These are phyloP conservation scores for Anneissia japonica DNA, from an alignment of 35 echinoderm and acorn worm genomes.

Conservation along the genomic window DNA sequence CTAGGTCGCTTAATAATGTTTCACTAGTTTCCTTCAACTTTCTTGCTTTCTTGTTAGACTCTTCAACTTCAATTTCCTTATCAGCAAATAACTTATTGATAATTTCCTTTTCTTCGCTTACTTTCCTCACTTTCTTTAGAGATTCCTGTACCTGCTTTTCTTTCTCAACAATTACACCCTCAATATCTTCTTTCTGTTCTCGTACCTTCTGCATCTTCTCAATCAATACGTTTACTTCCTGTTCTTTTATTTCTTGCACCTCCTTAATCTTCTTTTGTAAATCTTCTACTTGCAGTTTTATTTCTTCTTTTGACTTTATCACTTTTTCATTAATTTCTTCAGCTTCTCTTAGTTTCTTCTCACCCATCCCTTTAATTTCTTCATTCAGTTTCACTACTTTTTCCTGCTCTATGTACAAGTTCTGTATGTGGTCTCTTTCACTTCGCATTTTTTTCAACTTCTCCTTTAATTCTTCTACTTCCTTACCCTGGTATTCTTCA, in stretches of 20 bases:
- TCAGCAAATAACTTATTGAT: neutral
- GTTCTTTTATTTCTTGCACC: neutral
- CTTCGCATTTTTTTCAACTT: neutral
- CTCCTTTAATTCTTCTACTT: neutral
- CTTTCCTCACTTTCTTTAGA: neutral
- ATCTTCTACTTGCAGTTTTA: neutral
- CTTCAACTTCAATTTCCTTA: neutral
- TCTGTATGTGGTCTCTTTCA: neutral
- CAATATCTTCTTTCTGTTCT: neutral
- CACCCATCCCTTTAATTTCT: neutral
- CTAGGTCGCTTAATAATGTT: neutral
- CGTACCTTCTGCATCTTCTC: neutral
- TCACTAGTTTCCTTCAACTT: neutral
- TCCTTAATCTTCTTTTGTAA: constrained; percentile 11
- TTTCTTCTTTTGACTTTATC: neutral
- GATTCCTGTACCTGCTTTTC: neutral
- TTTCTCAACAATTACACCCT: neutral
- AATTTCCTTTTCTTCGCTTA: neutral
- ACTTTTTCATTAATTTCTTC: neutral
- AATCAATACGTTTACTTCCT: neutral
- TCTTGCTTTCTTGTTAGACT: neutral
- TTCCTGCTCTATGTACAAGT: neutral
- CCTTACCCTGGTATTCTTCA: neutral
- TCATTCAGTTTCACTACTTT: neutral
- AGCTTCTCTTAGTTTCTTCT: neutral